Evolutionary conservation across 64 coral and sea anemone genomes (phyloP), one percentile per base, ranked within the genome.

Genomic region (Anthopleura sola): DNA sequence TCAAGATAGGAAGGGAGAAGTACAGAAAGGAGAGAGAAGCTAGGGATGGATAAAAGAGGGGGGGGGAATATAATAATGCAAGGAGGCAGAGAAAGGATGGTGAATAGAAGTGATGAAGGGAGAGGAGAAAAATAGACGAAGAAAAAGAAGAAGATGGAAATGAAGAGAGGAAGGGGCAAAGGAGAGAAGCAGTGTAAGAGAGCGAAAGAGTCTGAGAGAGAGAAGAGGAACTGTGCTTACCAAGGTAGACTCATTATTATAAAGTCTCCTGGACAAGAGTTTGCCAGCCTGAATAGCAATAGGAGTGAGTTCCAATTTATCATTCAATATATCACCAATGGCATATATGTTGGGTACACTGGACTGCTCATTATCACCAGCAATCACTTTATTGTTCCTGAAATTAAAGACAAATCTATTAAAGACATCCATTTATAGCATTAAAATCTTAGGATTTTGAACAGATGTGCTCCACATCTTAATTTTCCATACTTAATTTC

Each of bases 211-310:
- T 44, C 0, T 2, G 68, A 66, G 64, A 85, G 10, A 23, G 12
- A 32, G 29, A 71, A 34, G 14, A 32, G 23, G 11, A 20, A 16
- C 12, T 7, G 10, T 46, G 68, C 86, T 71, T 87, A 99, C 97
- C 92, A 99, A 37, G 38, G 86, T 86, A 28, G 56, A 82, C 29
- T 89, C 90, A 36, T 78, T 92, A 36, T 54, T 89, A 82, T 92
- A 99, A 8, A 99, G 51, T 24, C 97, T 86, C 16, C 85, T 82
- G 62, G 97, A 89, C 55, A 99, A 71, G 57, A 99, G 90, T 62
- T 80, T 92, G 0, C 97, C 97, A 32, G 97, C 97, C 62, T 99
- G 76, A 76, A 99, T 99, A 47, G 97, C 97, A 44, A 99, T 93
- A 77, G 97, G 97, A 21, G 97, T 99, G 33, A 99, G 81, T 84